phyloP scores from a whole-genome alignment of 2,113 vertebrate genomes.

The Grammomys surdaster region DNA sequence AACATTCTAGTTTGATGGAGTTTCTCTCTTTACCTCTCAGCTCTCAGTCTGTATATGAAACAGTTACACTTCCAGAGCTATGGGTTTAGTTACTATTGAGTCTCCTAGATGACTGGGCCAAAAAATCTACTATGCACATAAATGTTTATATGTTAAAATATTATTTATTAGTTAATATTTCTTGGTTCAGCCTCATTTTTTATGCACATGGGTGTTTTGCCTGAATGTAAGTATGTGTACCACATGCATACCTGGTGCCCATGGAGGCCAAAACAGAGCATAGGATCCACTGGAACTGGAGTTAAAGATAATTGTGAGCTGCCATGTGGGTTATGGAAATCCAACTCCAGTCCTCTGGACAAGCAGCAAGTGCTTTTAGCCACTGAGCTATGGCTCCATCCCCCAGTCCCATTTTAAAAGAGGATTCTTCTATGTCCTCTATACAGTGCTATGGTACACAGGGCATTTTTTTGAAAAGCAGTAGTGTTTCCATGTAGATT shows the following conservation, averaged over 20 bases:
- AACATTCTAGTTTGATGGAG: not conserved
- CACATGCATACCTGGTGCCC: no score
- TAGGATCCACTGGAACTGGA: not conserved
- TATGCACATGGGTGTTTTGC: not conserved
- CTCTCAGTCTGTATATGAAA: constrained; percentile 35
- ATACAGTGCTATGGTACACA: not conserved
- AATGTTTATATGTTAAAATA: constrained; percentile 4
- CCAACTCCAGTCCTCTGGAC: not conserved
- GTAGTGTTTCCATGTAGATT: constrained; percentile 58
- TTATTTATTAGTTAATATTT: constrained; percentile 48
- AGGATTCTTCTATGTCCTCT: constrained; percentile 20
- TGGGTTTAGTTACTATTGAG: not conserved
- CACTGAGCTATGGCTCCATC: not conserved
- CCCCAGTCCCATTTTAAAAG: not conserved
- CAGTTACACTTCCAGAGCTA: not conserved
- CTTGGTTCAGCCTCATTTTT: not conserved
- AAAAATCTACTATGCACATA: not conserved
- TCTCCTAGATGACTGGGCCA: constrained; percentile 14
- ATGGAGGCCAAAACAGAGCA: not conserved
- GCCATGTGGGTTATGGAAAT: not conserved
- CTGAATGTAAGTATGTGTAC: not conserved
- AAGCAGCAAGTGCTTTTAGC: not conserved
- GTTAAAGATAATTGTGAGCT: not conserved
- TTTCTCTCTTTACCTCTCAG: not conserved
- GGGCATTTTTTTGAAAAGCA: constrained; percentile 60